Evolutionary conservation across 2,888 invertebrate species (phyloP).

Genomic region (Junonia oenone): DNA sequence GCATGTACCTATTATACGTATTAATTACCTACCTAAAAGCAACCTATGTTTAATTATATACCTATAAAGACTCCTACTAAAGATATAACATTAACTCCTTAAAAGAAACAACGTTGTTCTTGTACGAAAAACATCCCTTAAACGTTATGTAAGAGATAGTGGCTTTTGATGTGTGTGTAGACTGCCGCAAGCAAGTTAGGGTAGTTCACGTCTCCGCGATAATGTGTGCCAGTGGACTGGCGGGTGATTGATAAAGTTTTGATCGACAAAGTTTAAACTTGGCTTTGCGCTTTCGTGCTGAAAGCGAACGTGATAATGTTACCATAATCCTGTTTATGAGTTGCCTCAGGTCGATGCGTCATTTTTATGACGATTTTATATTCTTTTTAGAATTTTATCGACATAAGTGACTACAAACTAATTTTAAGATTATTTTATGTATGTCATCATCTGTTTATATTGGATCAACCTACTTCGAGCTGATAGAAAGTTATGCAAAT

Average conservation of each 20-base stretch:
- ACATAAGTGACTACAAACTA: no score
- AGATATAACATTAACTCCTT: no score
- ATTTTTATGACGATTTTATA: not conserved
- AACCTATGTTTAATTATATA: no score
- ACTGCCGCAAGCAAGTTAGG: not conserved
- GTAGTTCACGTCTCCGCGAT: not conserved
- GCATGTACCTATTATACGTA: no score
- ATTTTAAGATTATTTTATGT: no score
- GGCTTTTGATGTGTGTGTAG: not conserved
- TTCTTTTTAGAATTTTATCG: not conserved
- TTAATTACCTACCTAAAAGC: no score
- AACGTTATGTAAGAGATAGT: not conserved
- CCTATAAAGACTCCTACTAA: no score
- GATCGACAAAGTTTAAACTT: slow-evolving; percentile 62
- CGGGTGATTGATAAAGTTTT: slow-evolving; percentile 64
- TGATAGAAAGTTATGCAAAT: no score
- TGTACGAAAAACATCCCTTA: no score
- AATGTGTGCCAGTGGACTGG: slow-evolving; percentile 30
- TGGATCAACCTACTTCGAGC: no score
- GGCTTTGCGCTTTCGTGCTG: slow-evolving; percentile 1
- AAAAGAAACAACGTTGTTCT: no score
- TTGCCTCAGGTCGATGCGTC: not conserved
- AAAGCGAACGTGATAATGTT: not conserved
- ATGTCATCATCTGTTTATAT: no score
- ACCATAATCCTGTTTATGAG: not conserved